Base-by-base conservation (phyloP, 2,888 invertebrate species). In the Pycnomerus fuliginosus region DNA sequence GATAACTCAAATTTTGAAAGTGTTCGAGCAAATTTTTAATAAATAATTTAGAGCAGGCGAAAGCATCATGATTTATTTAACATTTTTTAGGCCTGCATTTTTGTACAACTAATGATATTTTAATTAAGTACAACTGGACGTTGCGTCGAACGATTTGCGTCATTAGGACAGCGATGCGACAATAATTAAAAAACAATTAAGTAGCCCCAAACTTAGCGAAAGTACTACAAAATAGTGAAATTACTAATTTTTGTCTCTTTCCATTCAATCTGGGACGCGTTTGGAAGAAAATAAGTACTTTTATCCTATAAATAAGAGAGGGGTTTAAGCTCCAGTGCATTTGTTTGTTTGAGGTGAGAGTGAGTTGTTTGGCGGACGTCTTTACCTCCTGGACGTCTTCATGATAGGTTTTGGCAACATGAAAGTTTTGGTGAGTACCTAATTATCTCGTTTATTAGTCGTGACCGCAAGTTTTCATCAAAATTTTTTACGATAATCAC, bases 261-360 rank as follows among this genome's bases (percentile, higher is more conserved):
- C 14, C 20, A 15, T 25, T 4, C 31, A 23, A 33, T 29, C 39
- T 40, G 22, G 45, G 45, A 35, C 39, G 24, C 34, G 30, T 30
- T 31, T 24, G n/a, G 22, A 23, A 45, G 17, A 34, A 35, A 45
- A 39, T 28, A 16, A 24, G 32, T 33, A 24, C 16, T 39, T 40
- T 40, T 36, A 48, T 35, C 42, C 60, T 62, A 62, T 62, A 61
- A 62, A 62, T 61, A 56, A 54, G 56, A 61, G 62, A 55, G 57
- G 59, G 56, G 56, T 34, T 55, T 50, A 43, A 48, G 50, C 50
- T 45, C 39, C 44, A 49, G 50, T 56, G 57, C 61, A 61, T 52
- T 60, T 52, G 52, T 52, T 59, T 54, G 38, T 42, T 37, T 48
- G 50, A 56, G 52, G 62, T 60, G 60, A 62, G 60, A 58, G 62